phyloP scores from a whole-genome alignment of 2,113 vertebrate genomes.

The Glareola pratincola region DNA sequence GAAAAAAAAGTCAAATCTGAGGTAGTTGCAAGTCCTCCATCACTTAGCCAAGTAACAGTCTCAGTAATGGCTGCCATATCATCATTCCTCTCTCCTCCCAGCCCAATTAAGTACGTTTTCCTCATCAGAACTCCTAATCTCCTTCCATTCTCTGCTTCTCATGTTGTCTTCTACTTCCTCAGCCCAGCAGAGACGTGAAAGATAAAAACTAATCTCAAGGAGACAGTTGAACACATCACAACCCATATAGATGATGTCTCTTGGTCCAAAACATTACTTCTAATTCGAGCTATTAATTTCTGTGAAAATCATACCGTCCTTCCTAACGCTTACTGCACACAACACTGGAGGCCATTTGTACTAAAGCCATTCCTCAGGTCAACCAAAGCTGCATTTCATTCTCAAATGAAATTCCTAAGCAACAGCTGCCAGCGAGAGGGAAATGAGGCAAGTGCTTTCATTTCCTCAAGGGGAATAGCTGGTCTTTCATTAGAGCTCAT shows the following conservation, averaged over 20 bases:
- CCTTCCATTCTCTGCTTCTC: not conserved
- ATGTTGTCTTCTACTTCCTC: not conserved
- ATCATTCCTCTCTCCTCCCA: not conserved
- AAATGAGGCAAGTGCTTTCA: constrained; percentile 31
- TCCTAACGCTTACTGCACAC: not conserved
- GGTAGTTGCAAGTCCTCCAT: not conserved
- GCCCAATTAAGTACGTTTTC: not conserved
- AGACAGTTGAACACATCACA: not conserved
- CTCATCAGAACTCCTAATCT: not conserved
- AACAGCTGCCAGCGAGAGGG: constrained; percentile 14
- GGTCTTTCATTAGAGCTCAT: constrained; percentile 13
- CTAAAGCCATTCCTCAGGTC: not conserved
- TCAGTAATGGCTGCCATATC: not conserved
- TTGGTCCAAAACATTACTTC: not conserved
- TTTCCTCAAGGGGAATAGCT: constrained; percentile 13
- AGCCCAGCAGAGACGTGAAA: not conserved
- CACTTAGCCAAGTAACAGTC: not conserved
- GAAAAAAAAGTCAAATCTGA: not conserved
- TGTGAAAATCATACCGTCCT: not conserved
- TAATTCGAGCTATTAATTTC: not conserved
- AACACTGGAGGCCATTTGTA: not conserved
- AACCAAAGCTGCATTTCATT: not conserved
- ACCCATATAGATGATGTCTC: accelerated
- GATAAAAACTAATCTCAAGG: not conserved
- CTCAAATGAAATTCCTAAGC: constrained; percentile 28